Percentiles rank a stretch among this genome's conserved stretches.
These are phyloP conservation scores for Siphlonurus alternatus DNA, from an alignment of 2,888 invertebrate species.

Conservation along the genomic window DNA sequence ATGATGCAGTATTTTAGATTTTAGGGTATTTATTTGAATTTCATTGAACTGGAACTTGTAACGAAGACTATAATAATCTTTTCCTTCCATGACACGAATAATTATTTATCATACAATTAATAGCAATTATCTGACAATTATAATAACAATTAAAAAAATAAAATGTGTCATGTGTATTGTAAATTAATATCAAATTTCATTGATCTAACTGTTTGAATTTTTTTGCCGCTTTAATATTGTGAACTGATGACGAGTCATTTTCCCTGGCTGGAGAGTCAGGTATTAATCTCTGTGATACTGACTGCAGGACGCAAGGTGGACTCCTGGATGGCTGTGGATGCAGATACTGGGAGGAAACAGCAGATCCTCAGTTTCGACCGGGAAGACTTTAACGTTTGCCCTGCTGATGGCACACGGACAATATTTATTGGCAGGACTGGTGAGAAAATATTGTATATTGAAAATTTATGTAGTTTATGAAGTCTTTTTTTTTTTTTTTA, in stretches of 20 bases:
- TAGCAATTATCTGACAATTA: no score
- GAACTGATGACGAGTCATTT: no score
- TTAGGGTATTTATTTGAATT: background rate
- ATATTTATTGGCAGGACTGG: constrained; percentile 64
- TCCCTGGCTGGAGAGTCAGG: no score
- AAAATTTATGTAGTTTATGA: background rate
- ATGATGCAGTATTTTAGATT: background rate
- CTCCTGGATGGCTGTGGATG: constrained; percentile 83
- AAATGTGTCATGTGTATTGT: background rate
- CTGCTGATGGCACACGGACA: constrained; percentile 46
- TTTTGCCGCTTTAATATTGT: no score
- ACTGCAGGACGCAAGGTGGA: constrained; percentile 53
- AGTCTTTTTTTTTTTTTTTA: constrained; percentile 24
- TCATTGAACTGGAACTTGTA: no score
- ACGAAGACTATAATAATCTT: no score
- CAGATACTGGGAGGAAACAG: constrained; percentile 44
- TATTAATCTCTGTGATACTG: constrained; percentile 7
- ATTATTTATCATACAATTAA: no score
- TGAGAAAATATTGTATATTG: constrained; percentile 13
- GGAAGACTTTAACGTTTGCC: constrained; percentile 43
- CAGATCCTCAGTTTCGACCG: constrained; percentile 43
- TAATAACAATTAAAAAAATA: no score
- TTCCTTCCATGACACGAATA: no score
- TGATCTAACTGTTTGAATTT: no score
- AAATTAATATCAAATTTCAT: background rate